These are phyloP conservation scores for Lophius piscatorius DNA, from an alignment of 2,113 vertebrate species.

Conservation along the genomic window DNA sequence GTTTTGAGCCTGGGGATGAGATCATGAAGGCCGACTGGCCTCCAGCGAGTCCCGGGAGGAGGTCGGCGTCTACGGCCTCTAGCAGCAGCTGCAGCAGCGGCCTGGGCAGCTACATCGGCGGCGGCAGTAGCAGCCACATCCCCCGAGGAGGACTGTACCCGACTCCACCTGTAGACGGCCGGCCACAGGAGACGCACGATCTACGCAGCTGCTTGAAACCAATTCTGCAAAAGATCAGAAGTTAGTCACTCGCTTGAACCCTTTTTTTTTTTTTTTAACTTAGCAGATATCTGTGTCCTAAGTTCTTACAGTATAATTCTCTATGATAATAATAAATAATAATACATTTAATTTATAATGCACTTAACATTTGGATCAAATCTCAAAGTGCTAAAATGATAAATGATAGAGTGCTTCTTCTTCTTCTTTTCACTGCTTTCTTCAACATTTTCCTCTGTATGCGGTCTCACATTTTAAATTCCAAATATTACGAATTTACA, in stretches of 20 bases:
- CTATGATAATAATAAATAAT: too few species aligned
- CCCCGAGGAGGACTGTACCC: constrained; percentile 73
- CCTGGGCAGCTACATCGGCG: constrained; percentile 73
- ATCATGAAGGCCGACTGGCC: constrained; percentile 88
- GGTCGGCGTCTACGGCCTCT: constrained; percentile 82
- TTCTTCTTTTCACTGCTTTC: too few species aligned
- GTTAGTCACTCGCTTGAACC: constrained; percentile 46
- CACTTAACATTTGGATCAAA: too few species aligned
- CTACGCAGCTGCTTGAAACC: constrained; percentile 79
- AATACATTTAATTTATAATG: too few species aligned
- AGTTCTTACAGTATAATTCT: too few species aligned
- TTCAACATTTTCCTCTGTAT: too few species aligned
- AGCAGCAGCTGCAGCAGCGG: constrained; percentile 79
- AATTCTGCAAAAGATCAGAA: constrained; percentile 78
- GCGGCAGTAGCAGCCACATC: constrained; percentile 67
- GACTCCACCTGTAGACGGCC: constrained; percentile 71
- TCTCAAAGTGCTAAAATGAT: too few species aligned
- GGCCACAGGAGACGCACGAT: constrained; percentile 72
- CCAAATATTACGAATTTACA: too few species aligned
- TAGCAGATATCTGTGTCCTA: not conserved
- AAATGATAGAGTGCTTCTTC: too few species aligned
- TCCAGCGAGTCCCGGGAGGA: constrained; percentile 80
- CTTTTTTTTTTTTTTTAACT: not conserved
- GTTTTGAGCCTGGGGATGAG: constrained; percentile 91
- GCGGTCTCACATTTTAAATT: too few species aligned